Evolutionary conservation across 2,797 vertebrate species (phyloP).

Genomic region (Ctenopoma multispine): DNA sequence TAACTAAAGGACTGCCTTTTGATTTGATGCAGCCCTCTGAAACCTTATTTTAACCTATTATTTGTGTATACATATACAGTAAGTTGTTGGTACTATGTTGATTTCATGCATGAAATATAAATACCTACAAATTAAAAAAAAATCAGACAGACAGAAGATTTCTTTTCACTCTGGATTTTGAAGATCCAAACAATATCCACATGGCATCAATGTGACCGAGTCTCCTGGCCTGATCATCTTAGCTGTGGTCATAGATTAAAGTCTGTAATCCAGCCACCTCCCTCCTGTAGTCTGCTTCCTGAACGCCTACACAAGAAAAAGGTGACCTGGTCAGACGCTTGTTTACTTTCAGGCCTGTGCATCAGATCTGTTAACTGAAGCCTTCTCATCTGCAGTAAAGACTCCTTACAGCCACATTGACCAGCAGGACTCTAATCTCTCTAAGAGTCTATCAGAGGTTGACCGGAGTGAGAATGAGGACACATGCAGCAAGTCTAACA

Average conservation of each 20-base stretch:
- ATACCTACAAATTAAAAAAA: slow-evolving; percentile 10
- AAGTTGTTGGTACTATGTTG: too few relatives aligned
- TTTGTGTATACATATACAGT: too few relatives aligned
- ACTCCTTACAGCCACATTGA: slow-evolving; percentile 36
- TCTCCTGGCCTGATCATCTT: slow-evolving; percentile 66
- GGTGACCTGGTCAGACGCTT: slow-evolving; percentile 51
- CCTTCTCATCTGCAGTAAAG: slow-evolving; percentile 54
- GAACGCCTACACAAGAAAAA: slow-evolving; percentile 39
- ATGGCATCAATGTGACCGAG: slow-evolving; percentile 54
- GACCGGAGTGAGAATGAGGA: slow-evolving; percentile 57
- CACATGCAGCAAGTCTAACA: slow-evolving; percentile 41
- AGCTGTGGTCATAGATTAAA: slow-evolving; percentile 69
- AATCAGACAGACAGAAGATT: not conserved
- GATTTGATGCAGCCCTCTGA: too few relatives aligned
- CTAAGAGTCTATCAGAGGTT: slow-evolving; percentile 35
- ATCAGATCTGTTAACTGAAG: slow-evolving; percentile 36
- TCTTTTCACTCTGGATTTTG: slow-evolving; percentile 4
- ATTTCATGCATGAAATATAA: not conserved
- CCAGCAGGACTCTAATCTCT: slow-evolving; percentile 52
- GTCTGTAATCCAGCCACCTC: slow-evolving; percentile 73
- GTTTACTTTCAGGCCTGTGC: slow-evolving; percentile 54
- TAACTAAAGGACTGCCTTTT: not conserved
- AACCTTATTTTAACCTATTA: too few relatives aligned
- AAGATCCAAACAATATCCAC: slow-evolving; percentile 15
- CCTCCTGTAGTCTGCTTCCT: slow-evolving; percentile 55